Evolutionary conservation across 23 tunicate species (phyloP).

Genomic region (Diplosoma virens): DNA sequence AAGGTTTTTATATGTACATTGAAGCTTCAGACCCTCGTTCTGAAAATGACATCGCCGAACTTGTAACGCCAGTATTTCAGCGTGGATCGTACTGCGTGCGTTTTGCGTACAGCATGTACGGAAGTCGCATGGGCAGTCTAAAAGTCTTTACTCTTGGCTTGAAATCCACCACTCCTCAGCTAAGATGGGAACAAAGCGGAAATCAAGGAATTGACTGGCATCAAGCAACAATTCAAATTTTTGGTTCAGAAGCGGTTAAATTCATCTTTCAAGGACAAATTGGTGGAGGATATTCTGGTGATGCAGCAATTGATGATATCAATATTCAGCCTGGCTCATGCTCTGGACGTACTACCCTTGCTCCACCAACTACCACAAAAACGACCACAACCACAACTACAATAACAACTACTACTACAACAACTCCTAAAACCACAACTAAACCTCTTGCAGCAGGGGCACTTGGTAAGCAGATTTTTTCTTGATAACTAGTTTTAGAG

Average conservation of each 20-base stretch:
- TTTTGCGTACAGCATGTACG: constrained; percentile 95
- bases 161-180: too few species aligned
- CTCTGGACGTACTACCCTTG: neutral
- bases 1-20: constrained; percentile 85
- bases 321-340: constrained; percentile 43
- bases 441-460: too few species aligned
- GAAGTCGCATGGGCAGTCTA: constrained; percentile 60
- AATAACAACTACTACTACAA: too few species aligned
- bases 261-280: constrained; percentile 57
- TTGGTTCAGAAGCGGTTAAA: constrained; percentile 39
- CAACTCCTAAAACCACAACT: too few species aligned
- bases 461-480: too few species aligned
- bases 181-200: too few species aligned
- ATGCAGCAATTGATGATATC: constrained; percentile 76
- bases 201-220: too few species aligned
- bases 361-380: too few species aligned
- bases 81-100: constrained; percentile 60
- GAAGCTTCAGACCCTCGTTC: constrained; percentile 94
- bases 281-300: constrained; percentile 71
- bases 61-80: constrained; percentile 62
- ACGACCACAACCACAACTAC: too few species aligned
- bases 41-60: constrained; percentile 50
- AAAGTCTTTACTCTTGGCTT: too few species aligned
- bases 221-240: too few species aligned
- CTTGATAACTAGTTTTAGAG: too few species aligned